Conservation (phyloP, 2,888 invertebrate genomes). For the Netelia fuscicornis region DNA sequence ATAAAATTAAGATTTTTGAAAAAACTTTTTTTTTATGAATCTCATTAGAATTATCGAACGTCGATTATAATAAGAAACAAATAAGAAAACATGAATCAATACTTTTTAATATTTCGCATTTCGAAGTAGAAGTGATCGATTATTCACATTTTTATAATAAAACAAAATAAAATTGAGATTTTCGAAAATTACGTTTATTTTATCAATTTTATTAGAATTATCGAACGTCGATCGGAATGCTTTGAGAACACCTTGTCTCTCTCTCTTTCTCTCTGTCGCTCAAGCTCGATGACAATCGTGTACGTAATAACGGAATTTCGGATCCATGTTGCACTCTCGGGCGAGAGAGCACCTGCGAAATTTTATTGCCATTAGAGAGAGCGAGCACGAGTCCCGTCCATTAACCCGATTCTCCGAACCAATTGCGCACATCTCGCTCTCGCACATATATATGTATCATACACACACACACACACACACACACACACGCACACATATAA, state of each 20-base stretch:
- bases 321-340: background rate
- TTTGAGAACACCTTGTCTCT: background rate
- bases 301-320: slow-evolving; percentile 27
- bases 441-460: background rate
- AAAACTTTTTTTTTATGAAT: background rate
- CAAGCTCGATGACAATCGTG: slow-evolving; percentile 27
- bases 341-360: slow-evolving; percentile 56
- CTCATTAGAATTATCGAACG: background rate
- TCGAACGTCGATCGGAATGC: background rate
- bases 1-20: no score
- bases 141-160: no score
- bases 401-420: slow-evolving; percentile 67
- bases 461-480: no score
- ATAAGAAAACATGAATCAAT: no score
- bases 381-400: slow-evolving; percentile 54
- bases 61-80: background rate
- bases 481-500: background rate
- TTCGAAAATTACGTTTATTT: no score
- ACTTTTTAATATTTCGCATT: no score
- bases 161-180: no score
- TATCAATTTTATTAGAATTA: no score
- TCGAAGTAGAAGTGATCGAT: no score
- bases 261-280: background rate
- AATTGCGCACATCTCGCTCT: slow-evolving; percentile 37
- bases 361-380: slow-evolving; percentile 62